phyloP scores from a whole-genome alignment of 2,888 invertebrate genomes.

The Aphidius colemani region DNA sequence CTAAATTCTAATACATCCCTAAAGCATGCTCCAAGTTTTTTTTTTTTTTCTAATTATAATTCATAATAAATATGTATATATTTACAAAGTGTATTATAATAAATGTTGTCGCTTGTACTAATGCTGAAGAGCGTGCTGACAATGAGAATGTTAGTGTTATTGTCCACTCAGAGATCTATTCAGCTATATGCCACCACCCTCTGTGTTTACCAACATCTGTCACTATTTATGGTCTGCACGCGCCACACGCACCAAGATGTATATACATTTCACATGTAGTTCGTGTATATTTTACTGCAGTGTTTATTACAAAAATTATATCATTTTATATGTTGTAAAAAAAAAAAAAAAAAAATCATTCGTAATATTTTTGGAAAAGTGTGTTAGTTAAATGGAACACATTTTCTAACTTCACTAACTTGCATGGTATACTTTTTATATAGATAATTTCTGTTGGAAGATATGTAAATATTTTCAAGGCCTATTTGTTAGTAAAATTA shows the following conservation, averaged over 20 bases:
- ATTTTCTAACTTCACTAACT: too few species aligned
- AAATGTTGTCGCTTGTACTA: too few species aligned
- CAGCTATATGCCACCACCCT: conserved; percentile 44
- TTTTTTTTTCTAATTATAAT: background rate
- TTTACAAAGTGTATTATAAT: background rate
- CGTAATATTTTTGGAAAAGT: too few species aligned
- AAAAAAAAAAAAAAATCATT: background rate
- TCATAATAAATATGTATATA: background rate
- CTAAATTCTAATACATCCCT: too few species aligned
- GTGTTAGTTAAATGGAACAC: too few species aligned
- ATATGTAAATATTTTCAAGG: too few species aligned
- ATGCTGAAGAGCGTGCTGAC: conserved; percentile 5
- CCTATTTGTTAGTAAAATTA: too few species aligned
- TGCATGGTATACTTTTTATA: too few species aligned
- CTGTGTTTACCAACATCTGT: conserved; percentile 59
- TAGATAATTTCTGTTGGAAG: too few species aligned
- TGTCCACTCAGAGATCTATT: conserved; percentile 46
- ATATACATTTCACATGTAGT: conserved; percentile 16
- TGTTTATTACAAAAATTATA: background rate
- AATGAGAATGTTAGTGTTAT: conserved; percentile 46
- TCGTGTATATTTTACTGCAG: conserved; percentile 20
- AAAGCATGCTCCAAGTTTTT: background rate
- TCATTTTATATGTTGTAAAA: background rate
- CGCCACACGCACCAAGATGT: conserved; percentile 13
- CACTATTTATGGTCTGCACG: conserved; percentile 48